These are phyloP conservation scores for Hylaeus anthracinus DNA, from an alignment of 1,140 invertebrate species.

Conservation along the genomic window DNA sequence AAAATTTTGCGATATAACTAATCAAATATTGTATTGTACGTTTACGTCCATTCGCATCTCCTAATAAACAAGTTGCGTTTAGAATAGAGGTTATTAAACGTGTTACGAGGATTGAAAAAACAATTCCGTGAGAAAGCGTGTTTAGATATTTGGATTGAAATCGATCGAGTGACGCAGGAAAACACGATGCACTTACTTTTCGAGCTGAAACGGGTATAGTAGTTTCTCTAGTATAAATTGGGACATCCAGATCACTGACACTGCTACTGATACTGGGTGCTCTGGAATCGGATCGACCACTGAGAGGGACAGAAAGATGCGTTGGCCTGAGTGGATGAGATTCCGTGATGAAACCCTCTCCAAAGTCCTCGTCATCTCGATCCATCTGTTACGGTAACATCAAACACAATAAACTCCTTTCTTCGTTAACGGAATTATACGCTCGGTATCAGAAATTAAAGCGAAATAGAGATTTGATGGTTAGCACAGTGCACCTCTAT, in stretches of 20 bases:
- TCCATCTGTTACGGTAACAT: conserved; percentile 71
- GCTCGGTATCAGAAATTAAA: too few relatives aligned
- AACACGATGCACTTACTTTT: conserved; percentile 67
- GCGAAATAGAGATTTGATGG: too few relatives aligned
- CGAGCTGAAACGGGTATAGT: conserved; percentile 73
- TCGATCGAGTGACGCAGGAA: not conserved
- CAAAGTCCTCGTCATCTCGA: conserved; percentile 81
- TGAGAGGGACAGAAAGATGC: conserved; percentile 79
- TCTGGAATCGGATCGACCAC: conserved; percentile 73
- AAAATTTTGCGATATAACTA: not conserved
- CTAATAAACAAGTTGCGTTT: not conserved
- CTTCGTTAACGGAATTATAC: not conserved
- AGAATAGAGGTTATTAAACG: not conserved
- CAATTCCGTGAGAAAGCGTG: not conserved
- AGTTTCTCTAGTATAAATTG: conserved; percentile 81
- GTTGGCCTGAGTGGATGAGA: conserved; percentile 82
- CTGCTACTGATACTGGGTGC: conserved; percentile 82
- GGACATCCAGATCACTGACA: conserved; percentile 83
- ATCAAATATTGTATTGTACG: not conserved
- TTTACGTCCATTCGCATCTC: not conserved
- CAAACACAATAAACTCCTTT: not conserved
- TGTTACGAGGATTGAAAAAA: not conserved
- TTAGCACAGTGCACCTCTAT: too few relatives aligned
- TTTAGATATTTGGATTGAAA: not conserved
- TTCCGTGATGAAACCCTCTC: conserved; percentile 82